Percentiles rank a stretch among this genome's conserved stretches.
phyloP scores from a whole-genome alignment of 2,888 invertebrate genomes.

The Bembecia ichneumoniformis region DNA sequence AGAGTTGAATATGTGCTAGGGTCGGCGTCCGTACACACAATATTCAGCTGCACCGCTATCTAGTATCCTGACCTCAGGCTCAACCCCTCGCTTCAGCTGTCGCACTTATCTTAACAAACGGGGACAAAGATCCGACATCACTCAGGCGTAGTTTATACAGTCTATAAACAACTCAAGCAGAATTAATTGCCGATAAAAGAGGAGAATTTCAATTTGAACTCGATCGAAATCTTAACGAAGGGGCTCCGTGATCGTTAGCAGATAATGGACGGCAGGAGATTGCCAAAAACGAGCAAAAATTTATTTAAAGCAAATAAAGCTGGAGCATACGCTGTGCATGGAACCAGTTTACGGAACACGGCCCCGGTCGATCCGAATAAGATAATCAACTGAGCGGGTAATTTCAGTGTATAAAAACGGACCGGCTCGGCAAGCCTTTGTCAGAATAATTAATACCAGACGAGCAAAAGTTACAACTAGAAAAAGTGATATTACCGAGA shows the following conservation, averaged over 20 bases:
- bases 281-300: slow-evolving; percentile 68
- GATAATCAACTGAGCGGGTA: slow-evolving; percentile 61
- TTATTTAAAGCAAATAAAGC: slow-evolving; percentile 65
- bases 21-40: slow-evolving; percentile 48
- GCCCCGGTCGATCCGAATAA: slow-evolving; percentile 52
- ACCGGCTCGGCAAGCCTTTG: slow-evolving; percentile 33
- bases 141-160: slow-evolving; percentile 30
- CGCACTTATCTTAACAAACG: slow-evolving; percentile 59
- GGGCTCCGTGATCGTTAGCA: slow-evolving; percentile 54
- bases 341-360: slow-evolving; percentile 46
- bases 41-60: slow-evolving; percentile 38
- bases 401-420: slow-evolving; percentile 54
- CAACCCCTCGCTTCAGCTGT: slow-evolving; percentile 42
- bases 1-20: slow-evolving; percentile 13
- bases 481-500: slow-evolving; percentile 14
- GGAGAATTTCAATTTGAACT: slow-evolving; percentile 47
- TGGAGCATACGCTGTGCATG: slow-evolving; percentile 43
- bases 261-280: slow-evolving; percentile 57
- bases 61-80: slow-evolving; percentile 50
- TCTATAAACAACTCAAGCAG: slow-evolving; percentile 47
- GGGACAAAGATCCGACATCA: slow-evolving; percentile 55
- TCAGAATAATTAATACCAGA: slow-evolving; percentile 52
- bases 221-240: slow-evolving; percentile 63
- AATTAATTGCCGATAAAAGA: slow-evolving; percentile 43
- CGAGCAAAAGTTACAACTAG: slow-evolving; percentile 28